Conservation (phyloP, 2,797 vertebrate genomes). For the Betta splendens region DNA sequence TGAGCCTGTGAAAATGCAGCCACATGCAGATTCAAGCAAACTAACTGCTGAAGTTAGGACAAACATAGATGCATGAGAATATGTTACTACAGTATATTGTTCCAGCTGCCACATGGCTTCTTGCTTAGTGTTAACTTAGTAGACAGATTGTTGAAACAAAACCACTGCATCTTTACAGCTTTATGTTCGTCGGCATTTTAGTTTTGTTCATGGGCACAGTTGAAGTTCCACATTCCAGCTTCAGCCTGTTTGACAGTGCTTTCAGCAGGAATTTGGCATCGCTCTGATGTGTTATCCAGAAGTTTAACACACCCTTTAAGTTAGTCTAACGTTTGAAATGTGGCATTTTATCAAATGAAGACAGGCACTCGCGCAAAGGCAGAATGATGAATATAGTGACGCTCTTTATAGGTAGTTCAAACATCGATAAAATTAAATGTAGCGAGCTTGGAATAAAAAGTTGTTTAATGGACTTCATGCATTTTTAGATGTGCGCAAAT, state of each 20-base stretch:
- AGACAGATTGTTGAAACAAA: background rate
- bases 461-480: background rate
- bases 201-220: slow-evolving; percentile 12
- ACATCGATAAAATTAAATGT: slow-evolving; percentile 3
- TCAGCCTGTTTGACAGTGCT: slow-evolving; percentile 9
- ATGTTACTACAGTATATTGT: slow-evolving; percentile 17
- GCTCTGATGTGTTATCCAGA: background rate
- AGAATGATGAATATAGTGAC: background rate
- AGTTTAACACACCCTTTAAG: slow-evolving; percentile 16
- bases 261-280: background rate
- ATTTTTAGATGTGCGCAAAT: background rate
- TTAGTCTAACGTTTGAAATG: background rate
- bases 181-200: slow-evolving; percentile 26
- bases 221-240: slow-evolving; percentile 36
- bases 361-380: background rate
- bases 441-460: background rate
- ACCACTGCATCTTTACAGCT: slow-evolving; percentile 7
- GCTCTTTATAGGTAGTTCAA: background rate
- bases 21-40: slow-evolving; percentile 10
- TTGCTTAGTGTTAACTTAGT: slow-evolving; percentile 13
- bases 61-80: slow-evolving; percentile 29
- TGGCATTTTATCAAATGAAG: slow-evolving; percentile 1
- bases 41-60: slow-evolving; percentile 7
- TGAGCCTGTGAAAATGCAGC: slow-evolving; percentile 70
- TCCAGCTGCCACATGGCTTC: too few relatives aligned